Evolutionary conservation across 2,113 vertebrate genomes (phyloP), one percentile per base, ranked within the genome.

Genomic region (Pollimyrus isidori): DNA sequence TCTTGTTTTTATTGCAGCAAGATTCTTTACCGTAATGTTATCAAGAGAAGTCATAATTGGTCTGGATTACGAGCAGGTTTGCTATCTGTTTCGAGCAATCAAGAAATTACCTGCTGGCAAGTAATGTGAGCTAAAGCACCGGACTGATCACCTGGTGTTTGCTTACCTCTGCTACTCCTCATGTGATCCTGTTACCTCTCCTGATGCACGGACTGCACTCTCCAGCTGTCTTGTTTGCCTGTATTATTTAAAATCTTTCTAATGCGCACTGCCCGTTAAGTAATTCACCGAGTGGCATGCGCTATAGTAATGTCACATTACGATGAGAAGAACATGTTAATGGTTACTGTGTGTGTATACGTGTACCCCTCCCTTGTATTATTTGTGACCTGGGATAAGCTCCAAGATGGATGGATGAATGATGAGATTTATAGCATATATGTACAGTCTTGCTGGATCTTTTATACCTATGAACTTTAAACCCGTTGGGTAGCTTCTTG

Each of bases 121-220:
- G 21, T 58, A 80, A 39, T 15, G 45, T 26, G 53, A 85, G n/a
- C 87, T 30, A 46, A 69, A 50, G 10, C 48, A 10, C 23, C 62
- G 56, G 88, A 58, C 73, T 39, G 69, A 42, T 82, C 84, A 52
- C 83, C 50, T 58, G 48, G 62, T 87, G 88, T 89, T 89, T 56
- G 35, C 88, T 80, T 86, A 89, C 83, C 50, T 6, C 21, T 56
- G 35, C 52, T 11, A 3, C 17, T 19, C 2, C 11, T 53, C 69
- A 45, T 7, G 26, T 80, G 73, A 80, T 53, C 73, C 39, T 10
- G 9, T 80, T 80, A 80, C 65, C 35, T 7, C 50, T 4, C 17
- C 35, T 4, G 23, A 42, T 21, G 17, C 58, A 9, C 86, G 7
- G 3, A 4, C 30, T 35, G n/a, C 52, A 10, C 15, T 30, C 42